Conservation (phyloP, 2,113 vertebrate species). For the Oreochromis niloticus region DNA sequence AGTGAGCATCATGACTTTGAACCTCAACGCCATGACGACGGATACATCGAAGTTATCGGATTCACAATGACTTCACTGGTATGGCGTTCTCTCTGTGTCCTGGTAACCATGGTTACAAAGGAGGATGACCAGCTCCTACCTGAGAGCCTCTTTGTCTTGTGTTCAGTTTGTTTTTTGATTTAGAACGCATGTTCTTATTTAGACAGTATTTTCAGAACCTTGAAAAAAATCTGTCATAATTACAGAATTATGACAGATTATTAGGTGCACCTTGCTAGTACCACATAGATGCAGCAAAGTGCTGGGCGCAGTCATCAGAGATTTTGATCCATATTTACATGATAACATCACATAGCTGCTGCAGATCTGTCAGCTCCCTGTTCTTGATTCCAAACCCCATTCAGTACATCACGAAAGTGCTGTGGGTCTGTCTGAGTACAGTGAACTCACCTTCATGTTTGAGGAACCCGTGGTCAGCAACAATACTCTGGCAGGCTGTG, state of each 20-base stretch:
- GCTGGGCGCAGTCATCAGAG: rapidly evolving
- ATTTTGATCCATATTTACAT: background rate
- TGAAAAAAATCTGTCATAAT: background rate
- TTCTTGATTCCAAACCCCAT: background rate
- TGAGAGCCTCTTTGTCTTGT: background rate
- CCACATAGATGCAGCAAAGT: rapidly evolving
- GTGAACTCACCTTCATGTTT: rapidly evolving
- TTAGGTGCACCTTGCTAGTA: background rate
- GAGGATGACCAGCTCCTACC: background rate
- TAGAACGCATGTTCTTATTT: background rate
- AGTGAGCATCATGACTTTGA: constrained; percentile 92
- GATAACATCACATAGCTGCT: rapidly evolving
- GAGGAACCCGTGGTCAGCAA: background rate
- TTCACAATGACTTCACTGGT: constrained; percentile 96
- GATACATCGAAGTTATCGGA: constrained; percentile 91
- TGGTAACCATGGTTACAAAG: background rate
- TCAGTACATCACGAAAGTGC: background rate
- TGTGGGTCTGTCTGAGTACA: background rate
- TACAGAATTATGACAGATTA: background rate
- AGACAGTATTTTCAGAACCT: background rate
- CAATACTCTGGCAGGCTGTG: rapidly evolving
- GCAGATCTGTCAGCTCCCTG: background rate
- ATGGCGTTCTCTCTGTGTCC: background rate
- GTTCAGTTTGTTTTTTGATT: background rate
- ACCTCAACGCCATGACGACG: constrained; percentile 89